Percentiles rank a stretch among this genome's conserved stretches.
phyloP scores from a whole-genome alignment of 2,797 vertebrate genomes.

The Eleutherodactylus coqui region DNA sequence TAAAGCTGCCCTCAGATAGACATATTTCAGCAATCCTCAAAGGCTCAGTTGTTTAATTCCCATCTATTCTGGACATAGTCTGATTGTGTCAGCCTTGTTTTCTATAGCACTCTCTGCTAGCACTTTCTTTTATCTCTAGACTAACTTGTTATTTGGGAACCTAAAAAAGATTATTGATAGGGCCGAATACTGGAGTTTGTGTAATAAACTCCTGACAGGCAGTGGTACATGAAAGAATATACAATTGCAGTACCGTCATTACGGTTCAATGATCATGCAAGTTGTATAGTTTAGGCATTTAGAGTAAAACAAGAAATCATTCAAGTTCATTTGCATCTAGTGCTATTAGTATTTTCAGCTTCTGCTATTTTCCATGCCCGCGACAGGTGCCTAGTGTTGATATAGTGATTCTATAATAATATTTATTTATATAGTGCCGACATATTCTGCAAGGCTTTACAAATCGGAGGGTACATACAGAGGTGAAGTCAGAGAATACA shows the following conservation, averaged over 20 bases:
- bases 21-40: conserved; percentile 33
- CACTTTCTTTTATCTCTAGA: conserved; percentile 22
- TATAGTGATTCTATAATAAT: neutral
- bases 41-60: conserved; percentile 46
- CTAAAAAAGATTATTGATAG: conserved; percentile 23
- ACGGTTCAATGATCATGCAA: neutral
- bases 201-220: neutral
- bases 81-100: conserved; percentile 8
- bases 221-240: neutral
- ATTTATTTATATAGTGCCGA: neutral
- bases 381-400: neutral
- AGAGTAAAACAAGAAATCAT: neutral
- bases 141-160: neutral
- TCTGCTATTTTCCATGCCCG: neutral
- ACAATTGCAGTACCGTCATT: too few relatives aligned
- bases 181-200: neutral
- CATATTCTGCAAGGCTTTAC: too few relatives aligned
- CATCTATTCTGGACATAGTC: conserved; percentile 22
- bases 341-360: neutral
- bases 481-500: too few relatives aligned
- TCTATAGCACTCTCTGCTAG: neutral
- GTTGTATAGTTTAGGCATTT: neutral
- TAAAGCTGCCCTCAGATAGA: conserved; percentile 13
- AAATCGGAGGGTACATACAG: too few relatives aligned
- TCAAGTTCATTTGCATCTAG: too few relatives aligned